Base-by-base conservation (phyloP, 1,140 invertebrate genomes). In the Sogatella furcifera region DNA sequence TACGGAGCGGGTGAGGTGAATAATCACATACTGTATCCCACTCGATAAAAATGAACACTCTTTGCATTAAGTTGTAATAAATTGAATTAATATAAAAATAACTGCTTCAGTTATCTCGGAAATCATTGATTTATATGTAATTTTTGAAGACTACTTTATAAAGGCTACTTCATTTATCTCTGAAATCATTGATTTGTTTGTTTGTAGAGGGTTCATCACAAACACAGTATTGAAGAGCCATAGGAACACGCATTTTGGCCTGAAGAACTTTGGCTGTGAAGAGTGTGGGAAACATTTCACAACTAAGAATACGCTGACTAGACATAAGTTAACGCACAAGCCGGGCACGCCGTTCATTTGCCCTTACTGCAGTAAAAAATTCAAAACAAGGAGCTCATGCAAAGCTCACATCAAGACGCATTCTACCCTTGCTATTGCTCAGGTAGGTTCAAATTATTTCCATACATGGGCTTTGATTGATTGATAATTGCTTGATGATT, bases 401-500 rank as follows among this genome's bases (percentile, higher is more conserved):
- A 79, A 81, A 63, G 85, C 83, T 64, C 86, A 89, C 67, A 86
- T 88, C 72, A 83, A 82, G 65, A 80, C 80, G 15, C 85, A 88
- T 55, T 15, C 46, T 9, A 58, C 57, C 42, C 15, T 54, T 19
- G 34, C 52, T 19, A 13, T 13, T 8, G 34, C 34, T 38, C 9
- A 38, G 34, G 34, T 38, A 38, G 11, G 11, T n/a, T n/a, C n/a
- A n/a, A n/a, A n/a, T n/a, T n/a, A n/a, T n/a, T n/a, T n/a, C n/a
- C n/a, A n/a, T n/a, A n/a, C n/a, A n/a, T n/a, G n/a, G n/a, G n/a
- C n/a, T n/a, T n/a, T n/a, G n/a, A n/a, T n/a, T n/a, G n/a, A n/a
- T n/a, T n/a, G n/a, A n/a, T n/a, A n/a, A n/a, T n/a, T n/a, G n/a
- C n/a, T n/a, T n/a, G n/a, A n/a, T n/a, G n/a, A n/a, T n/a, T n/a